These are phyloP conservation scores for Meteorus cinctellus DNA, from an alignment of 2,888 invertebrate genomes.

Conservation along the genomic window DNA sequence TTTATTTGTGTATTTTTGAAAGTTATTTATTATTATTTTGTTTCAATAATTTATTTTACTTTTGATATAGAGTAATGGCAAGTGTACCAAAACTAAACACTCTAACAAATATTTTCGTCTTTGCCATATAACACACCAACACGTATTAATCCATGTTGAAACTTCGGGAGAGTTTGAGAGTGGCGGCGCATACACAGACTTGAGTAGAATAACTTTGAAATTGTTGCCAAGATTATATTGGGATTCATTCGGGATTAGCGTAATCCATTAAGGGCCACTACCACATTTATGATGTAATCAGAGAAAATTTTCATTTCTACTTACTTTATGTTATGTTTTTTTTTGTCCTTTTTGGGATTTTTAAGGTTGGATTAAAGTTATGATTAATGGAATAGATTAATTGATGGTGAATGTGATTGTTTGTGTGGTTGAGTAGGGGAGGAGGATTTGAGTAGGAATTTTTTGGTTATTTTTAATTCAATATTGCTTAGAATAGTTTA, in stretches of 20 bases:
- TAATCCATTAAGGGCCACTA: conserved; percentile 4
- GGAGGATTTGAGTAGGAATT: no score
- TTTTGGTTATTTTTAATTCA: no score
- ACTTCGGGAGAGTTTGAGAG: neutral
- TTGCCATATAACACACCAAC: neutral
- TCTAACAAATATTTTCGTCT: neutral
- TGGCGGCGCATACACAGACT: neutral
- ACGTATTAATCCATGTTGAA: conserved; percentile 7
- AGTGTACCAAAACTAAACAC: neutral
- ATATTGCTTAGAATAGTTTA: no score
- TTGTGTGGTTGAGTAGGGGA: no score
- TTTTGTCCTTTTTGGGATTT: no score
- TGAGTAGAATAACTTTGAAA: conserved; percentile 13
- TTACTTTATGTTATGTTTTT: neutral
- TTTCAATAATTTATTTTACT: neutral
- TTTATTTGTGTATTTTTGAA: no score
- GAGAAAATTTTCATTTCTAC: neutral
- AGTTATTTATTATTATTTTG: neutral
- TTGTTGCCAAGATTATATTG: conserved; percentile 15
- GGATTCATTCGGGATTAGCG: conserved; percentile 11
- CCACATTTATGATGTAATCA: neutral
- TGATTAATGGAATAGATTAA: no score
- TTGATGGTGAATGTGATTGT: no score
- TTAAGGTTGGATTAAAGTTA: no score
- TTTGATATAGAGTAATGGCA: no score